These are phyloP conservation scores for Emydura subglobosa DNA, from an alignment of 2,113 vertebrate genomes.

Conservation along the genomic window DNA sequence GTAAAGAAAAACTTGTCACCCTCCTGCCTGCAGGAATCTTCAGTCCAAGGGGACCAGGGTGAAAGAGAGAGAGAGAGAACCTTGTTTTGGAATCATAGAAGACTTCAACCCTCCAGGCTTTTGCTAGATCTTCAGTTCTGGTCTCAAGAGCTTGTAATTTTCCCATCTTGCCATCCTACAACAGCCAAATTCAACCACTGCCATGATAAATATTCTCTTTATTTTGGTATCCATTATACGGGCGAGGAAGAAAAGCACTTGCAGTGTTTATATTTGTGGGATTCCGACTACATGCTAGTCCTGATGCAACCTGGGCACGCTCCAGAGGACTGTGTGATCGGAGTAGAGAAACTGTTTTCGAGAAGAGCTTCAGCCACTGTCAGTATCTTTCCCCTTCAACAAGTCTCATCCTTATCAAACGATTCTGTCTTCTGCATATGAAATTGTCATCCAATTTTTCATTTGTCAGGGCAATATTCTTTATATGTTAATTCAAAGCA, in stretches of 20 bases:
- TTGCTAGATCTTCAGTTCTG: not conserved
- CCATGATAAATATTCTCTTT: not conserved
- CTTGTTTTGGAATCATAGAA: constrained; percentile 6
- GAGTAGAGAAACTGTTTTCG: not conserved
- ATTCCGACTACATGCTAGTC: not conserved
- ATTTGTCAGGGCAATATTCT: constrained; percentile 28
- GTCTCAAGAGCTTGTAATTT: not conserved
- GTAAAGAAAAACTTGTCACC: not conserved
- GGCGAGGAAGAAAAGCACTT: not conserved
- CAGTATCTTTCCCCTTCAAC: not conserved
- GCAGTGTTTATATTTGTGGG: not conserved
- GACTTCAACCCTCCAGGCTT: not conserved
- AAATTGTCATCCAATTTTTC: constrained; percentile 9
- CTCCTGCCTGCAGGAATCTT: not conserved
- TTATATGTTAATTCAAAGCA: constrained; percentile 24
- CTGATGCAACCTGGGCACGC: not conserved
- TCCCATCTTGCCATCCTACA: not conserved
- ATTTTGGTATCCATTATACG: not conserved
- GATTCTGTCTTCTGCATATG: constrained; percentile 7
- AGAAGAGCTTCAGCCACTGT: not conserved
- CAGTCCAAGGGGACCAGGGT: not conserved
- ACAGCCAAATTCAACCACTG: not conserved
- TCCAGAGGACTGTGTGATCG: not conserved
- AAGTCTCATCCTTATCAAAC: not conserved
- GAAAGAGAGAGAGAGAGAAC: not conserved